Conservation (phyloP, 2,888 invertebrate genomes). For the Euplexia lucipara region DNA sequence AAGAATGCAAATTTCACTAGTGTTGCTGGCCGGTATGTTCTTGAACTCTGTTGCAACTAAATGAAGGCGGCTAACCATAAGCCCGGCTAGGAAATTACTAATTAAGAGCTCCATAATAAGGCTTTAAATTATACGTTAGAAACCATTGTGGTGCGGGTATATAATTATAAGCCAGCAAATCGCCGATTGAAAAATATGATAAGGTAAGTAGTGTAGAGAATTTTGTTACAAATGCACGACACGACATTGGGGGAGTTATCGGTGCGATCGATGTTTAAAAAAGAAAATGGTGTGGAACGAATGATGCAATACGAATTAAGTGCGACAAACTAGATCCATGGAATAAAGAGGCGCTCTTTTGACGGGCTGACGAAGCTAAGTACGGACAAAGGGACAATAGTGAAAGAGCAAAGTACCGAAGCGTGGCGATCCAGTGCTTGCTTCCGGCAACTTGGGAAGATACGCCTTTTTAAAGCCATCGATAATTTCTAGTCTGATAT, state of each 20-base stretch:
- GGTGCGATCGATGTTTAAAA: constrained; percentile 75
- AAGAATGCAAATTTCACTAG: constrained; percentile 89
- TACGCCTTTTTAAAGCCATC: constrained; percentile 80
- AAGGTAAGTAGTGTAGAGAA: constrained; percentile 65
- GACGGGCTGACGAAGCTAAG: constrained; percentile 81
- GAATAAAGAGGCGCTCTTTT: constrained; percentile 83
- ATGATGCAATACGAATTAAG: constrained; percentile 86
- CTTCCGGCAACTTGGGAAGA: constrained; percentile 87
- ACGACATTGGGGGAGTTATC: constrained; percentile 72
- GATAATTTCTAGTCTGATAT: constrained; percentile 76
- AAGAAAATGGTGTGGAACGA: constrained; percentile 82
- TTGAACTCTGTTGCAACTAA: constrained; percentile 79
- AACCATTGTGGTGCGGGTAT: constrained; percentile 53
- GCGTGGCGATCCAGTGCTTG: constrained; percentile 84
- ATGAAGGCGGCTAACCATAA: constrained; percentile 74
- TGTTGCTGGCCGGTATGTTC: constrained; percentile 79
- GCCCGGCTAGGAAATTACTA: constrained; percentile 72
- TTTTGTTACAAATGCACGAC: constrained; percentile 69
- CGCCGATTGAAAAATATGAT: constrained; percentile 66
- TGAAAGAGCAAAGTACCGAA: constrained; percentile 86
- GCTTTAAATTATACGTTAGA: constrained; percentile 60
- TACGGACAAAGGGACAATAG: constrained; percentile 87
- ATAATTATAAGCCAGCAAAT: constrained; percentile 66
- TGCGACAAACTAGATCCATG: constrained; percentile 85
- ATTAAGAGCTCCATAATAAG: constrained; percentile 64